Evolutionary conservation across 37 sponge, comb jelly and placozoan species (phyloP).

Genomic region (Tethya wilhelma): DNA sequence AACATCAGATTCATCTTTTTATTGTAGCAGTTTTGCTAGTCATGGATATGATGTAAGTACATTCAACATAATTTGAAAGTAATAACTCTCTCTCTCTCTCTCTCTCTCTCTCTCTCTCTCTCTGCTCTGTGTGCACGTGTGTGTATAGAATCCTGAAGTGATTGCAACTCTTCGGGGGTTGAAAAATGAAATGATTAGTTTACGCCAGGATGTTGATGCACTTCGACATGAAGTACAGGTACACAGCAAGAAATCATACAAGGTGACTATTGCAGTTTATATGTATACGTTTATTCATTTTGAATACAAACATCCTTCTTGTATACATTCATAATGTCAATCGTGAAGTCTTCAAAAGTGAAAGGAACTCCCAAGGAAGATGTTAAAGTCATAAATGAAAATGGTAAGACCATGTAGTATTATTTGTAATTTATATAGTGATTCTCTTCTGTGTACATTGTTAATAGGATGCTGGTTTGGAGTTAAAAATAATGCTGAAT

Average conservation of each 20-base stretch:
- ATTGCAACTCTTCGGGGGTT: neutral
- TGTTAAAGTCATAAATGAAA: neutral
- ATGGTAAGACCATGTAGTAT: too few species aligned
- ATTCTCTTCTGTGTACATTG: too few species aligned
- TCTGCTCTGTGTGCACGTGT: too few species aligned
- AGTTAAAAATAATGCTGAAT: neutral
- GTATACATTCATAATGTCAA: too few species aligned
- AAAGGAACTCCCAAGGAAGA: neutral
- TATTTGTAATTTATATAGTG: too few species aligned
- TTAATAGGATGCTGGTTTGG: slow-evolving; percentile 4
- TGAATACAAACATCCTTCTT: too few species aligned
- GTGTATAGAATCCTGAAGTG: neutral
- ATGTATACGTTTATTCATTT: too few species aligned
- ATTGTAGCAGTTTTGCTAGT: neutral
- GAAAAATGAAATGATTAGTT: neutral
- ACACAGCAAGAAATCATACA: neutral
- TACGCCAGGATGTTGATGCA: neutral
- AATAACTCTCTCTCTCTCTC: too few species aligned
- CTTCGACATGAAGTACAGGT: neutral
- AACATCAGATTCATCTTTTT: neutral
- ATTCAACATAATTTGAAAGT: too few species aligned
- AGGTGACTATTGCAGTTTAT: neutral
- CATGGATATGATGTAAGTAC: neutral
- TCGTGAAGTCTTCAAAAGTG: neutral
- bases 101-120: too few species aligned